Base-by-base conservation (phyloP, 1,140 invertebrate species). In the Hyles vespertilio region DNA sequence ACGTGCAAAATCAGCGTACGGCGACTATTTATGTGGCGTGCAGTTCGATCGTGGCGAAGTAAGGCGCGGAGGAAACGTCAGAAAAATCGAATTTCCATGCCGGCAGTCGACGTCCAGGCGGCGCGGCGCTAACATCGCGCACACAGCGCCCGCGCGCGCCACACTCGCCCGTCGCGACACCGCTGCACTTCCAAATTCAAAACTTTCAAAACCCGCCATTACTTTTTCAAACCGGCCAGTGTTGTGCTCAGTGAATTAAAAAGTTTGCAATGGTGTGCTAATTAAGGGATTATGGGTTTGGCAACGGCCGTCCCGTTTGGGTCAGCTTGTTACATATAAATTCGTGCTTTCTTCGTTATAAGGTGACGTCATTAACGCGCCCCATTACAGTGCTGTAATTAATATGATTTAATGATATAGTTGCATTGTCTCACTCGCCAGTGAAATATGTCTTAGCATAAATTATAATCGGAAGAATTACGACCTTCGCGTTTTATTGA, bases 81-180 rank as follows among this genome's bases (percentile, higher is more conserved):
- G 81, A 85, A 87, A 87, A 87, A 87, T 87, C 84, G 84, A 87
- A 87, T 86, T 87, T 86, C 79, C 80, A 84, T 78, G 77, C 74
- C 82, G 84, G 76, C 85, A 88, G 85, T 86, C 81, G 85, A 77
- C 75, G 75, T 67, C 73, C 68, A 81, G 83, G 83, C 83, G 85
- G 85, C 83, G 85, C 73, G 80, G 80, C 82, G 85, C 77, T 45
- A 76, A 72, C 80, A 87, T 59, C 79, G 83, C 76, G 78, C 75
- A 72, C 58, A 70, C 56, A 81, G 81, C 81, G 81, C 81, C 75
- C 79, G 80, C 81, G 77, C 84, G 77, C 80, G 74, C 79, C 72
- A 9, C 34, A 44, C 6, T 10, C 67, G 32, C 65, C 62, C 34
- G 55, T 65, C 60, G 40, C 55, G 5, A 40, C 8, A 5, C 36